These are phyloP conservation scores for Brachionus manjavacas DNA, from an alignment of 1,140 invertebrate species.

Conservation along the genomic window DNA sequence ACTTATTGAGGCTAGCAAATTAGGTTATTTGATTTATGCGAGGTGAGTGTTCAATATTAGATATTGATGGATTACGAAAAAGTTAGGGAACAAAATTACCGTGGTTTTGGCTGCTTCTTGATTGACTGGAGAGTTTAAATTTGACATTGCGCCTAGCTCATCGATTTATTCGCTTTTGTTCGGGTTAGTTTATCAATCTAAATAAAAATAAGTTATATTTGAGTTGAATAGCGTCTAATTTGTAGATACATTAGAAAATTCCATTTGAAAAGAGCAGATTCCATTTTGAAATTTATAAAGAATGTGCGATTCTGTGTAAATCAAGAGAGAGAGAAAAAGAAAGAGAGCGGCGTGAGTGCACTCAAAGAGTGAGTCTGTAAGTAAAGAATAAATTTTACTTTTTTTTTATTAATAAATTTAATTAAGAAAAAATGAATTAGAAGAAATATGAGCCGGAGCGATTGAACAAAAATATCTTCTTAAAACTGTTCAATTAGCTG, in stretches of 20 bases:
- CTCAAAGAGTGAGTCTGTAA: background rate
- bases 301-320: background rate
- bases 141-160: background rate
- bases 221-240: background rate
- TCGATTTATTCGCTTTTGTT: background rate
- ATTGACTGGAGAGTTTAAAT: conserved; percentile 15
- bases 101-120: conserved; percentile 1
- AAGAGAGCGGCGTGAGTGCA: background rate
- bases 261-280: background rate
- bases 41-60: background rate
- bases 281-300: background rate
- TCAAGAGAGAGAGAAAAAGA: background rate
- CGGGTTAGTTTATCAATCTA: background rate
- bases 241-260: background rate
- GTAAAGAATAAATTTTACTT: background rate
- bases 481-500: background rate
- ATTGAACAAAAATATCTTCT: background rate
- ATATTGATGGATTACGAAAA: background rate
- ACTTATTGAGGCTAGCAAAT: background rate
- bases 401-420: background rate
- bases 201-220: background rate
- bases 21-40: background rate
- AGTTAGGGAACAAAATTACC: background rate
- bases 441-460: background rate
- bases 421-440: background rate